Evolutionary conservation across 2,797 vertebrate genomes (phyloP).

Genomic region (Peromyscus attwateri): DNA sequence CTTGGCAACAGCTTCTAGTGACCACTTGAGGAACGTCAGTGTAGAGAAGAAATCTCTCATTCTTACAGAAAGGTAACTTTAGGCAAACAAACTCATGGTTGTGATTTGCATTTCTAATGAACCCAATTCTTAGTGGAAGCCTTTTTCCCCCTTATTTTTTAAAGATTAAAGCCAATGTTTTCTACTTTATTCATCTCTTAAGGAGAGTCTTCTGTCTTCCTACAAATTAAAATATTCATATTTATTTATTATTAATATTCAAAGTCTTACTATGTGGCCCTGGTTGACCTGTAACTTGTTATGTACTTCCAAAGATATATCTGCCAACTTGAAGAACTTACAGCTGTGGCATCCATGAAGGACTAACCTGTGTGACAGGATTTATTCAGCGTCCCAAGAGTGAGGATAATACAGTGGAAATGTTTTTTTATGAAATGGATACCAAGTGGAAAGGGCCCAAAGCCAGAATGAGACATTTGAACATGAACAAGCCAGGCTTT

Average conservation of each 20-base stretch:
- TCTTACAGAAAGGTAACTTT: constrained; percentile 9
- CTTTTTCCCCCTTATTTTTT: background rate
- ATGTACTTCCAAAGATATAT: background rate
- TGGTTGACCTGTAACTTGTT: background rate
- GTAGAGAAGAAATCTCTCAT: background rate
- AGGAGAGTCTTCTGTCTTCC: background rate
- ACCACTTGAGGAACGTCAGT: background rate
- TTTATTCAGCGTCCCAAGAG: background rate
- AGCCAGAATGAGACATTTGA: background rate
- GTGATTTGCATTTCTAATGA: background rate
- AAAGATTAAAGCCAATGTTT: background rate
- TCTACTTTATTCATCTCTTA: constrained; percentile 46
- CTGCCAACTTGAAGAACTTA: background rate
- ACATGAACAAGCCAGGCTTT: background rate
- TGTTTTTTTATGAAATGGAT: background rate
- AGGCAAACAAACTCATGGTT: background rate
- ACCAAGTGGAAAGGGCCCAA: background rate
- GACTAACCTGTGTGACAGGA: background rate
- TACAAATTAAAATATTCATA: constrained; percentile 21
- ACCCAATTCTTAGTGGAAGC: constrained; percentile 2
- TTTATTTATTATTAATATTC: background rate
- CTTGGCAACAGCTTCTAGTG: constrained; percentile 6
- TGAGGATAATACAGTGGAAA: background rate
- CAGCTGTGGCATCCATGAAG: background rate
- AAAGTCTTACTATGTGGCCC: background rate